Conservation (phyloP, 2,113 vertebrate species). For the Aspidoscelis tigris region DNA sequence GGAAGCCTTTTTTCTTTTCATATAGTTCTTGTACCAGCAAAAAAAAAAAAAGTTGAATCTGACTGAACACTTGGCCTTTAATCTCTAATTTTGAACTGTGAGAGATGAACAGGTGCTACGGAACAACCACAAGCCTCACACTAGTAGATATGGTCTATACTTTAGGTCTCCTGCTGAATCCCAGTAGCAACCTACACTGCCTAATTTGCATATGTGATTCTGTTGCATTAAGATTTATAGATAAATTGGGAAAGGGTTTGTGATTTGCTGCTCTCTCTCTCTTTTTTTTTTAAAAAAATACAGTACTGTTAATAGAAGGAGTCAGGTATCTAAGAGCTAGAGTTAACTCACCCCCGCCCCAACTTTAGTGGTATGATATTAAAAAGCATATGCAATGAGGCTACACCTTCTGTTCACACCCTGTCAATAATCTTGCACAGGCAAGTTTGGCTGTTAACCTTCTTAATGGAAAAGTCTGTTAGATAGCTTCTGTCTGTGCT, state of each 20-base stretch:
- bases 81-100: not conserved
- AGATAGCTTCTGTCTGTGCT: constrained; percentile 26
- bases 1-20: not conserved
- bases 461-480: constrained; percentile 51
- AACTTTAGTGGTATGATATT: constrained; percentile 31
- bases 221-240: constrained; percentile 21
- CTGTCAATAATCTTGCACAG: constrained; percentile 43
- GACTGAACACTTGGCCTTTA: not conserved
- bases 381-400: constrained; percentile 66
- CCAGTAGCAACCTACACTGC: too few species aligned
- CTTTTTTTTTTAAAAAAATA: too few species aligned
- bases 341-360: constrained; percentile 16
- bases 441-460: constrained; percentile 64
- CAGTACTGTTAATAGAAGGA: constrained; percentile 22
- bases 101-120: not conserved
- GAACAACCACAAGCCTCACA: too few species aligned
- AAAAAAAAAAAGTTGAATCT: not conserved
- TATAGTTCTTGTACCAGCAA: not conserved
- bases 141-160: not conserved
- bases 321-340: constrained; percentile 50
- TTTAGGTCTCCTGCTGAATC: not conserved
- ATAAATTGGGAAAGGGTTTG: not conserved
- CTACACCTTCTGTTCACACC: constrained; percentile 54
- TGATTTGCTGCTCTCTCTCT: not conserved
- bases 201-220: not conserved